Conservation (phyloP, 2,888 invertebrate species). For the Polia nebulosa region DNA sequence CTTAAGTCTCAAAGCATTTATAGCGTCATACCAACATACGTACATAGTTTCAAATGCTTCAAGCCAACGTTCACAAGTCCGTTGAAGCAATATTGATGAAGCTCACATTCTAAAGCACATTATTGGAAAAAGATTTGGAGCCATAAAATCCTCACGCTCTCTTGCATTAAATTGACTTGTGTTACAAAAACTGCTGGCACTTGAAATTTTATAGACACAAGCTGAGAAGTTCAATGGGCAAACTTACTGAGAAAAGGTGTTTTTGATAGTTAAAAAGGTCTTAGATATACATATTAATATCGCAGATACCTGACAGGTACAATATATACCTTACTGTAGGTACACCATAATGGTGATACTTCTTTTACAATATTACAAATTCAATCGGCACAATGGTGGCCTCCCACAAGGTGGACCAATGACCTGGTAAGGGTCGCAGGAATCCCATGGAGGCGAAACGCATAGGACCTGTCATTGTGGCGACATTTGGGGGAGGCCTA, state of each 20-base stretch:
- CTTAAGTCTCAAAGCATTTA: neutral
- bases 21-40: constrained; percentile 7
- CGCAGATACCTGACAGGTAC: too few species aligned
- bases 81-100: constrained; percentile 49
- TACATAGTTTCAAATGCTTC: neutral
- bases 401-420: too few species aligned
- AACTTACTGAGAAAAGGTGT: neutral
- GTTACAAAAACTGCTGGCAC: constrained; percentile 52
- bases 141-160: constrained; percentile 56
- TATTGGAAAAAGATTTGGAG: constrained; percentile 65
- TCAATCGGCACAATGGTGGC: too few species aligned
- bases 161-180: constrained; percentile 50
- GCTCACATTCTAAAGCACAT: constrained; percentile 52
- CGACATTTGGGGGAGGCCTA: too few species aligned
- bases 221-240: neutral
- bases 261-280: too few species aligned
- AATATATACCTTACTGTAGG: too few species aligned
- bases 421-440: too few species aligned
- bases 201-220: constrained; percentile 36
- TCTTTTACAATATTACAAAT: too few species aligned
- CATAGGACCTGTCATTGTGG: too few species aligned
- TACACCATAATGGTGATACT: too few species aligned
- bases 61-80: constrained; percentile 23
- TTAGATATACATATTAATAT: too few species aligned
- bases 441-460: too few species aligned